Percentiles rank a stretch among this genome's conserved stretches.
Evolutionary conservation across 1,140 invertebrate genomes (phyloP).

Genomic region (Halesus radiatus): DNA sequence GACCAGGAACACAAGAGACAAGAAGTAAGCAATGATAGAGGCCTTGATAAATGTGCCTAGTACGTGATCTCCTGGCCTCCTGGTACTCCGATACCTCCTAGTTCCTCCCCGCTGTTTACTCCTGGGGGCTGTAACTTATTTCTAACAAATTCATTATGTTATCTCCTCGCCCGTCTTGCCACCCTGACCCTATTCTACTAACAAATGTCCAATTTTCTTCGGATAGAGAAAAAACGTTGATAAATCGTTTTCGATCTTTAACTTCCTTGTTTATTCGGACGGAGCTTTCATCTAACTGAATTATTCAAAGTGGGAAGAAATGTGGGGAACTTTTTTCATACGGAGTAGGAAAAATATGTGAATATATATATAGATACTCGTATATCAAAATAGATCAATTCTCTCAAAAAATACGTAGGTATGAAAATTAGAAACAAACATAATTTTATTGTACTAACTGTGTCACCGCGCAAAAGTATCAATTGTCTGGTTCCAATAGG

Average conservation of each 20-base stretch:
- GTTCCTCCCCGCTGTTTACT: slow-evolving; percentile 49
- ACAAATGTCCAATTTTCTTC: slow-evolving; percentile 54
- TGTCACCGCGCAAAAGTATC: no score
- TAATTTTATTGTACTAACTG: no score
- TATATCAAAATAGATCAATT: no score
- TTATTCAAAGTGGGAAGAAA: neutral
- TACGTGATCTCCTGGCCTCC: slow-evolving; percentile 53
- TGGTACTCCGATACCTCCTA: slow-evolving; percentile 36
- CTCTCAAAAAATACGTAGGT: no score
- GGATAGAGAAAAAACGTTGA: slow-evolving; percentile 44
- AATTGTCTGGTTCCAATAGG: no score
- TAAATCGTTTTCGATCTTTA: slow-evolving; percentile 50
- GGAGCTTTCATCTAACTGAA: neutral
- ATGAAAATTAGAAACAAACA: no score
- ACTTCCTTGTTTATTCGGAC: slow-evolving; percentile 35
- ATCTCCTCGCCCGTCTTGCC: slow-evolving; percentile 43
- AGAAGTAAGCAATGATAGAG: neutral
- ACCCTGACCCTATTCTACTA: slow-evolving; percentile 52
- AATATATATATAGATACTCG: no score
- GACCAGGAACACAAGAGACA: no score
- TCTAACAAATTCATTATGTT: slow-evolving; percentile 56
- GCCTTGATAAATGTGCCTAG: slow-evolving; percentile 52
- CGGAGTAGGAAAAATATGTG: no score
- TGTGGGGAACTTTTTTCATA: no score
- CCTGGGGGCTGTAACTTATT: slow-evolving; percentile 54